Base-by-base conservation (phyloP, 2,888 invertebrate genomes). In the Thera britannica region DNA sequence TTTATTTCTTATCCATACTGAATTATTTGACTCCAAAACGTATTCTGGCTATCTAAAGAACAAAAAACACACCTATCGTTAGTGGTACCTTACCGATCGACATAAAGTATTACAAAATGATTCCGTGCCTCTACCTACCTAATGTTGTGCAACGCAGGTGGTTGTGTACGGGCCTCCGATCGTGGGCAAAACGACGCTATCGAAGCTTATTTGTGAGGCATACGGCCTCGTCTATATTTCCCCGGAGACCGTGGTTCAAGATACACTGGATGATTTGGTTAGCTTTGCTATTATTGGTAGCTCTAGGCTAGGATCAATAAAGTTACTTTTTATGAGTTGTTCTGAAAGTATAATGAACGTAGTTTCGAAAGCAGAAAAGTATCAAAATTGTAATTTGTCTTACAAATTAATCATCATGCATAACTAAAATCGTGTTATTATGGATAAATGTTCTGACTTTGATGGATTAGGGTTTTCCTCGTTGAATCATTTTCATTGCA, bases 121-220 rank as follows among this genome's bases (percentile, higher is more conserved):
- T 69, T 65, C 36, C 23, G 41, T 64, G 35, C 44, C 44, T 38
- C 23, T 38, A 2, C 38, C 38, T 38, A 38, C 23, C 23, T 23
- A 8, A 34, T 61, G 63, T 54, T 66, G 38, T 66, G 66, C 66
- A 65, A 58, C 38, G 4, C 79, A 93, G 93, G 81, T 93, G 11
- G 51, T 96, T 12, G 83, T 96, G 2, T 95, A 95, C 73, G 96
- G 96, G 1, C 96, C 96, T 34, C 96, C 96, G 3, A 94, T 95
- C 6, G 92, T 94, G 9, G 96, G 96, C 35, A 96, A 96, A 86
- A 95, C 95, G 0, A 90, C 87, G 34, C 75, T 96, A 65, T 94
- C 96, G 0, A 94, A 94, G 74, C 88, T 86, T 70, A 88, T 96
- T 60, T 93, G 94, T 61, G 89, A 95, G 68, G 85, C 92, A 63